Conservation (phyloP, 2,113 vertebrate genomes). For the Mus spicilegus region DNA sequence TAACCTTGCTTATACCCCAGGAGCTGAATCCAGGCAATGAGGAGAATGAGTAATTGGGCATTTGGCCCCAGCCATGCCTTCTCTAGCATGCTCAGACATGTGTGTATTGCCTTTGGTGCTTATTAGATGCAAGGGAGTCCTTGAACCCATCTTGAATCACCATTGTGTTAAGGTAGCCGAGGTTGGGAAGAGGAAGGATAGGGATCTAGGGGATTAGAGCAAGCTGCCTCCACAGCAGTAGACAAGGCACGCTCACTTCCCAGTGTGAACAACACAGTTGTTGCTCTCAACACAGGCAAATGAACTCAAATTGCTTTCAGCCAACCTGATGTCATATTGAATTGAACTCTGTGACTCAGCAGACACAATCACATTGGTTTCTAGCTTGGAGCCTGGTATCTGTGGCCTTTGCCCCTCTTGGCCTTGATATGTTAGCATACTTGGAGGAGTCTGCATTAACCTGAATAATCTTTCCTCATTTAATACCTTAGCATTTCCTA, state of each 20-base stretch:
- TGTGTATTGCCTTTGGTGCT: not conserved
- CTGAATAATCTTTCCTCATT: slow-evolving; percentile 13
- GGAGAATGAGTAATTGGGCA: not conserved
- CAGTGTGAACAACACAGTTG: not conserved
- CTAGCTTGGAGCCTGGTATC: no score
- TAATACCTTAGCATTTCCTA: not conserved
- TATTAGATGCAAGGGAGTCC: no score
- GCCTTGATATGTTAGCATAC: not conserved
- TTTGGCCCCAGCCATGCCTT: not conserved
- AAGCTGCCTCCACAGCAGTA: not conserved
- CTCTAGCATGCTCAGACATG: not conserved
- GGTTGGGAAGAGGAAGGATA: not conserved
- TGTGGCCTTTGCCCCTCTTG: not conserved
- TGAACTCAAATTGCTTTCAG: not conserved
- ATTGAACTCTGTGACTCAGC: not conserved
- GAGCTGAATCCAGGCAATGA: not conserved
- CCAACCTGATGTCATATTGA: not conserved
- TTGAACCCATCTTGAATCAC: not conserved
- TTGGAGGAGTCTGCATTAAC: not conserved
- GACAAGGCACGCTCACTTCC: not conserved
- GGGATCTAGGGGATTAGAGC: not conserved
- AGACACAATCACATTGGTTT: not conserved
- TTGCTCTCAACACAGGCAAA: not conserved
- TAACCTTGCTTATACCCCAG: not conserved
- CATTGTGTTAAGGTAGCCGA: not conserved